Percentiles rank a stretch among this genome's conserved stretches.
These are phyloP conservation scores for Sceliomorpha sp. DNA, from an alignment of 2,888 invertebrate genomes.

Conservation along the genomic window DNA sequence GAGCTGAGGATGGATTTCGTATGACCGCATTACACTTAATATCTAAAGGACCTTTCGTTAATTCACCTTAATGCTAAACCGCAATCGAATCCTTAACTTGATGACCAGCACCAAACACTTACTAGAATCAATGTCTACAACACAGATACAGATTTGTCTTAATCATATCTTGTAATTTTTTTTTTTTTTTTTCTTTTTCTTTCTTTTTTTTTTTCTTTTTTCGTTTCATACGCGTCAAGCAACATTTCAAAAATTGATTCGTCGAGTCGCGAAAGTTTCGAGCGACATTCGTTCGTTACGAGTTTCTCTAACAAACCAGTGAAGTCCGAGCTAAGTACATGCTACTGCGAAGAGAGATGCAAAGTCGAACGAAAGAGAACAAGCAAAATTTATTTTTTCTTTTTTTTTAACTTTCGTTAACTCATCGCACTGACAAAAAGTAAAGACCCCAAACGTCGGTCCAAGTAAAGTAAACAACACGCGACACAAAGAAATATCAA, in stretches of 20 bases:
- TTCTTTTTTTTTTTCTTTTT: no score
- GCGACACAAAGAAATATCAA: no score
- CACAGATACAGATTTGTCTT: slow-evolving; percentile 76
- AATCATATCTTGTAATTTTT: slow-evolving; percentile 41
- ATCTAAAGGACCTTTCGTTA: slow-evolving; percentile 50
- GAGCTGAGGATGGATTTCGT: slow-evolving; percentile 12
- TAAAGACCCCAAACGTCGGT: no score
- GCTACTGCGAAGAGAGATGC: slow-evolving; percentile 66
- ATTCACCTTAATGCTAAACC: slow-evolving; percentile 66
- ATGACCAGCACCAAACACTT: slow-evolving; percentile 79
- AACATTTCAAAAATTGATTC: no score
- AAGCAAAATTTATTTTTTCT: slow-evolving; percentile 31
- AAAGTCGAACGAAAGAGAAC: slow-evolving; percentile 6
- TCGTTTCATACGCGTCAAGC: no score
- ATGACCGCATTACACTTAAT: slow-evolving; percentile 18
- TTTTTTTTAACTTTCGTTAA: neutral
- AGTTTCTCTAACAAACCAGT: slow-evolving; percentile 70
- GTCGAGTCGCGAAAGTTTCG: no score
- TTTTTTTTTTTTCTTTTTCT: slow-evolving; percentile 31
- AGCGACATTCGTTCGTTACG: no score
- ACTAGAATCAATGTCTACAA: slow-evolving; percentile 77
- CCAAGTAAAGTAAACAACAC: no score
- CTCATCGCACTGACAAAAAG: no score
- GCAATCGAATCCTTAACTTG: slow-evolving; percentile 70
- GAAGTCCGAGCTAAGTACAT: slow-evolving; percentile 69